These are phyloP conservation scores for Alethe castanea DNA, from an alignment of 2,113 vertebrate species.

Conservation along the genomic window DNA sequence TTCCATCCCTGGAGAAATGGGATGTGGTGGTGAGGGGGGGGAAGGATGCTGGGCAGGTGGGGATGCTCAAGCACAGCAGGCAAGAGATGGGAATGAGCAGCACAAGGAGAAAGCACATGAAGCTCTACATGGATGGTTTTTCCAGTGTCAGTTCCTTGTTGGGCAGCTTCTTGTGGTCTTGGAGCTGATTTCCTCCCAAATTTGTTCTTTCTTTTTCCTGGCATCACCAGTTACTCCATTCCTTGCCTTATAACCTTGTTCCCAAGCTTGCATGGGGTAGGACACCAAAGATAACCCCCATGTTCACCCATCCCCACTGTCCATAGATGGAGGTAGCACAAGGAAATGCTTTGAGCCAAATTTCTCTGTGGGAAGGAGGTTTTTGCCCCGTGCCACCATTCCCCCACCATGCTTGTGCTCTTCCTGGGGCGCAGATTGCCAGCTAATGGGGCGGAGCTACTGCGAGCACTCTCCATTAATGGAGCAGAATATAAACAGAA, in stretches of 20 bases:
- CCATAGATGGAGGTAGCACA: accelerated
- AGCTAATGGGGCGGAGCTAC: slow-evolving; percentile 79
- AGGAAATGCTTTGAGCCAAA: background rate
- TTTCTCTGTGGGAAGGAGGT: accelerated
- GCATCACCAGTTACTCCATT: background rate
- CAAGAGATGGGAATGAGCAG: background rate
- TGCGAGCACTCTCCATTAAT: slow-evolving; percentile 74
- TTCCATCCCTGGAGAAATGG: background rate
- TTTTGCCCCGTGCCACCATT: background rate
- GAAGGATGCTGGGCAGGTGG: background rate
- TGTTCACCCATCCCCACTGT: accelerated
- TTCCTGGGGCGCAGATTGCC: slow-evolving; percentile 47
- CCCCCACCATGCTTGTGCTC: background rate
- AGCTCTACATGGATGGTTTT: accelerated
- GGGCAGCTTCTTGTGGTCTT: background rate
- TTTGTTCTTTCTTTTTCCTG: background rate
- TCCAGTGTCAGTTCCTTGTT: too few relatives aligned
- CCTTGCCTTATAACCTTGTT: background rate
- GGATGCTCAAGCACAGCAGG: background rate
- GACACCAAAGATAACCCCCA: accelerated
- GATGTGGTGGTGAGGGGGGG: background rate
- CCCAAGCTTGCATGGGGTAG: accelerated
- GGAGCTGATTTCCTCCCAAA: background rate
- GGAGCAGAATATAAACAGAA: slow-evolving; percentile 84
- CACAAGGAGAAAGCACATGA: accelerated